Evolutionary conservation across 2,888 invertebrate species (phyloP).

Genomic region (Mantis religiosa): DNA sequence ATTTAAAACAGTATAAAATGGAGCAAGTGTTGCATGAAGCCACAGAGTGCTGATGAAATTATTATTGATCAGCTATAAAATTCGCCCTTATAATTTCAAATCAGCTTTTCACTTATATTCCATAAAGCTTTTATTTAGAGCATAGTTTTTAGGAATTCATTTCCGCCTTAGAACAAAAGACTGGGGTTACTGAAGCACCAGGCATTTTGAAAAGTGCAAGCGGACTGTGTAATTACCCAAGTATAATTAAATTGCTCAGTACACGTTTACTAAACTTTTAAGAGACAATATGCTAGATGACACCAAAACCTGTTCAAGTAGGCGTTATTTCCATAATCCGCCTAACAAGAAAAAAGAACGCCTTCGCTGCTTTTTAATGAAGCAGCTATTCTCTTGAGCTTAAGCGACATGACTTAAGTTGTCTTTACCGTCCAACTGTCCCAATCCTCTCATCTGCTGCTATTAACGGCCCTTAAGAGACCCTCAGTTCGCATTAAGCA

Average conservation of each 20-base stretch:
- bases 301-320: neutral
- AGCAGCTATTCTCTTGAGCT: neutral
- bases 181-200: too few relatives aligned
- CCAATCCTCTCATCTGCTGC: neutral
- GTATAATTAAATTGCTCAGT: neutral
- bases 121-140: too few relatives aligned
- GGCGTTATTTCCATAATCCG: neutral
- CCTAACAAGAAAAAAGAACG: neutral
- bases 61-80: too few relatives aligned
- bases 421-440: neutral
- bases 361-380: neutral
- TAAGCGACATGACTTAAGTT: neutral
- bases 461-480: neutral
- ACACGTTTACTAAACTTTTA: neutral
- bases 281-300: neutral
- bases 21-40: too few relatives aligned
- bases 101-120: too few relatives aligned
- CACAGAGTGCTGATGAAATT: too few relatives aligned
- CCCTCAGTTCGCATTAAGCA: neutral
- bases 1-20: too few relatives aligned
- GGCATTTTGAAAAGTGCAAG: too few relatives aligned
- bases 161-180: too few relatives aligned
- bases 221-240: too few relatives aligned
- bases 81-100: too few relatives aligned
- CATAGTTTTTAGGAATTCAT: too few relatives aligned